These are phyloP conservation scores for Sylvietta virens DNA, from an alignment of 2,113 vertebrate genomes.

Conservation along the genomic window DNA sequence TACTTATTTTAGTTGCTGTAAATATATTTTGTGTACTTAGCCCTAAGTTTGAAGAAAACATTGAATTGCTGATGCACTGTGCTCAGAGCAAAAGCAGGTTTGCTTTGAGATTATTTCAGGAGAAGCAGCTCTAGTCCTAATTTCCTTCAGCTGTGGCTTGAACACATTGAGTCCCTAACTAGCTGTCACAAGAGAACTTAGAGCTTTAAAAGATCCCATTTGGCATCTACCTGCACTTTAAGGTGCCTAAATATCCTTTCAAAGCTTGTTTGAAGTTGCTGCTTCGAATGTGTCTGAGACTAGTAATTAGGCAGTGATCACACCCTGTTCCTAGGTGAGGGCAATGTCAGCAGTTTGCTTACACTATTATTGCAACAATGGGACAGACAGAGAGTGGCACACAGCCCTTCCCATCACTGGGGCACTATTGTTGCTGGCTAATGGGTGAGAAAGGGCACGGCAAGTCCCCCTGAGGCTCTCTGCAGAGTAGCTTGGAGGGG, in stretches of 20 bases:
- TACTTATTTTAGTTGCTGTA: neutral
- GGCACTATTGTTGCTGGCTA: conserved; percentile 11
- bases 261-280: neutral
- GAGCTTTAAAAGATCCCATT: neutral
- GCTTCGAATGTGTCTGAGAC: neutral
- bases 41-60: neutral
- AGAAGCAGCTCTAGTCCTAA: neutral
- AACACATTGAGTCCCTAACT: neutral
- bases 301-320: neutral
- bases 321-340: neutral
- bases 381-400: neutral
- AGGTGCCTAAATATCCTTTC: neutral
- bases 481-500: neutral
- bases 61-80: neutral
- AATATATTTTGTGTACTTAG: neutral
- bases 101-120: neutral
- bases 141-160: neutral
- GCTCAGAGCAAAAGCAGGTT: neutral
- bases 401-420: neutral
- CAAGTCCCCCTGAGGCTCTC: neutral
- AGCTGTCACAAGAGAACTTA: neutral
- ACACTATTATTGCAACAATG: neutral
- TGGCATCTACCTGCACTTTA: neutral
- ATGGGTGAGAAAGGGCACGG: neutral
- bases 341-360: conserved; percentile 13